Conservation (phyloP, 2,113 vertebrate genomes). For the Oceanodroma tethys region DNA sequence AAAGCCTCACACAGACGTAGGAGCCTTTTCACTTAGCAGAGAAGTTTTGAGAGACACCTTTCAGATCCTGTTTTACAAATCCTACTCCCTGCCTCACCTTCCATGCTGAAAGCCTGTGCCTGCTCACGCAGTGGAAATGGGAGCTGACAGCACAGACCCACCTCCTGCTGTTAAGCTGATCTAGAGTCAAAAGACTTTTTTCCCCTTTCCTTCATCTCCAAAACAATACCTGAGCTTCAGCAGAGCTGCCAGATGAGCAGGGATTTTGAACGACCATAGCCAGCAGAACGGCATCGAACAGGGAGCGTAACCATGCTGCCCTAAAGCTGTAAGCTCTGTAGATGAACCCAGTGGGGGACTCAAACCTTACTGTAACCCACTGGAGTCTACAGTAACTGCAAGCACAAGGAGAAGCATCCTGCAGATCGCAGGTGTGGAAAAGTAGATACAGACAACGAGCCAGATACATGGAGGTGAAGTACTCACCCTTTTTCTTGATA, state of each 20-base stretch:
- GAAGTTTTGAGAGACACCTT: neutral
- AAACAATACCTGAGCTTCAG: neutral
- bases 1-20: rapidly evolving
- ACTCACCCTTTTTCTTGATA: neutral
- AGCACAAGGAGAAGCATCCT: neutral
- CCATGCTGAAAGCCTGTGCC: neutral
- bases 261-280: neutral
- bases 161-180: neutral
- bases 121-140: neutral
- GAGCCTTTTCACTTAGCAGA: neutral
- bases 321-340: neutral
- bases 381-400: neutral
- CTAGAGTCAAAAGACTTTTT: neutral
- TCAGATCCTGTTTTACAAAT: neutral
- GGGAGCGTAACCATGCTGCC: rapidly evolving
- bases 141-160: neutral
- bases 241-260: neutral
- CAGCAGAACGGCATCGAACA: neutral
- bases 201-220: neutral
- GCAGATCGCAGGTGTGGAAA: neutral
- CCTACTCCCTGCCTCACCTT: neutral
- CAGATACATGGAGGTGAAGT: neutral
- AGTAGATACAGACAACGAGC: neutral
- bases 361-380: rapidly evolving
- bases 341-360: neutral